Conservation (phyloP, 2,888 invertebrate species). For the Strigamia crassipes region DNA sequence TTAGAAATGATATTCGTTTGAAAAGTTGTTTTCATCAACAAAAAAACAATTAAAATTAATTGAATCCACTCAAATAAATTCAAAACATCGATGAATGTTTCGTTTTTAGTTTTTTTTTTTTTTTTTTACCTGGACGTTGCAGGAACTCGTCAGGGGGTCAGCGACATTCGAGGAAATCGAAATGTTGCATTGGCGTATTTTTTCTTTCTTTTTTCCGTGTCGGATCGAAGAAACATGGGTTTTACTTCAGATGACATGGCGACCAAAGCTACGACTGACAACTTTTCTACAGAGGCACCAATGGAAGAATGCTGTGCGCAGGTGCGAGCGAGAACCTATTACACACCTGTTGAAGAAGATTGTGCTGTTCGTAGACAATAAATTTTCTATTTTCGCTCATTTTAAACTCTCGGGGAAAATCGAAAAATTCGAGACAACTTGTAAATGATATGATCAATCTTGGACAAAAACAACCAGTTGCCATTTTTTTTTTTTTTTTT, state of each 20-base stretch:
- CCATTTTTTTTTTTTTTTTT: not conserved
- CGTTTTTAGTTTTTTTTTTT: no score
- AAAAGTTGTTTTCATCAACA: no score
- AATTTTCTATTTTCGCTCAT: not conserved
- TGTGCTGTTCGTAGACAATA: not conserved
- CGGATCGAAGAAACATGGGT: not conserved
- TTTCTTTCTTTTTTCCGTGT: not conserved
- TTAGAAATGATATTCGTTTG: no score
- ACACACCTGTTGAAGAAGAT: constrained; percentile 30
- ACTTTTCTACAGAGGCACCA: not conserved
- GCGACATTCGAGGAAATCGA: not conserved
- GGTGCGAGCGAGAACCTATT: constrained; percentile 14
- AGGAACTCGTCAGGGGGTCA: not conserved
- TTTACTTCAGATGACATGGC: not conserved
- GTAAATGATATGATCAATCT: no score
- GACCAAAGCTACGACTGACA: constrained; percentile 21
- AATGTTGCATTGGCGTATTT: not conserved
- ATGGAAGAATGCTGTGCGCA: not conserved
- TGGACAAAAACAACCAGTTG: not conserved
- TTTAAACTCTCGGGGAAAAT: no score
- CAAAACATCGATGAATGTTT: no score
- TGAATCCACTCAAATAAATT: no score
- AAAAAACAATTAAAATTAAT: no score
- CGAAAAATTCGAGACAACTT: no score
- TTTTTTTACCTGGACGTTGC: not conserved